phyloP scores from a whole-genome alignment of 2,888 invertebrate genomes.

The Toxonevra muliebris region DNA sequence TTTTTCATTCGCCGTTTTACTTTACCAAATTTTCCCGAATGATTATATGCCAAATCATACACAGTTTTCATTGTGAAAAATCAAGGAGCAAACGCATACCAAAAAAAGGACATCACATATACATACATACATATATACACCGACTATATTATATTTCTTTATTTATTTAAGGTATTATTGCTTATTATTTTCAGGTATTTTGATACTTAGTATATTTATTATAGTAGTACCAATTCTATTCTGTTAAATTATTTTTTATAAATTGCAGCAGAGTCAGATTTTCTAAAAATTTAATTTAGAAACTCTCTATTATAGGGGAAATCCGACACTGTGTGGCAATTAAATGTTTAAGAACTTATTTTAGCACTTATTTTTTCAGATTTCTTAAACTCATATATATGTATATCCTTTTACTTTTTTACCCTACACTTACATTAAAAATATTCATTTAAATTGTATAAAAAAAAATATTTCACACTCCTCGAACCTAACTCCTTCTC shows the following conservation, averaged over 20 bases:
- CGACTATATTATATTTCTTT: no score
- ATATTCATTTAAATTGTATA: background rate
- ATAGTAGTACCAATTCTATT: no score
- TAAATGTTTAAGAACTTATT: background rate
- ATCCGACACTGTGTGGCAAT: background rate
- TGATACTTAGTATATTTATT: no score
- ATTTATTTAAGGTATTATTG: no score
- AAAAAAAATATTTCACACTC: no score
- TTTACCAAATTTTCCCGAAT: no score
- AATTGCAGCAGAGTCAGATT: slow-evolving; percentile 1
- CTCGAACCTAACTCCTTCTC: no score
- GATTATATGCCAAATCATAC: no score
- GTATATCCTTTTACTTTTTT: slow-evolving; percentile 1
- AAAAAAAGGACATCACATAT: background rate
- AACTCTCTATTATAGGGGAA: background rate
- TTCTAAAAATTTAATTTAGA: background rate
- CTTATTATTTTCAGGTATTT: no score
- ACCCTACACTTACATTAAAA: background rate
- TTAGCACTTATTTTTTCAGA: background rate
- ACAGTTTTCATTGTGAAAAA: no score
- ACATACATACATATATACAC: background rate
- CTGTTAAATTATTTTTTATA: background rate
- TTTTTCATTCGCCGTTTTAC: no score
- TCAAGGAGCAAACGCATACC: no score
- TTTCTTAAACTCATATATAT: background rate